Evolutionary conservation across 2,888 invertebrate species (phyloP), one percentile per base, ranked within the genome.

Genomic region (Patella ulyssiponensis): DNA sequence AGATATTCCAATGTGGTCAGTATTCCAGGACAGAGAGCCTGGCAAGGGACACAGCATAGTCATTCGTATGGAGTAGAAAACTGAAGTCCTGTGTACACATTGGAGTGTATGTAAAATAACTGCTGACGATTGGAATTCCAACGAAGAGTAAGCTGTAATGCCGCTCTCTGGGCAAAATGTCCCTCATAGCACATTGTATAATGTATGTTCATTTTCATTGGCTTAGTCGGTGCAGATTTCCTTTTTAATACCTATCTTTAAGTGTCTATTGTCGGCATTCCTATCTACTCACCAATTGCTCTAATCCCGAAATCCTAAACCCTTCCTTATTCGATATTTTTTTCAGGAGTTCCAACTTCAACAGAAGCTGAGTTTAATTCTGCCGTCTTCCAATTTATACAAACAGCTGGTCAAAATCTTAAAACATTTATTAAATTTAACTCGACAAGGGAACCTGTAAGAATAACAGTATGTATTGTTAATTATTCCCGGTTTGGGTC

Each of bases 341-440:
- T 74, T 69, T 3, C 76, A 80, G 80, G 77, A 4, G 64, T 64
- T n/a, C 23, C 74, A 52, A 69, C 75, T 14, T 71, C 77, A 20
- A 73, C 74, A 12, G 77, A 77, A 70, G 56, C 20, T n/a, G 76
- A 76, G 17, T 81, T 64, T 73, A 58, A 81, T 54, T 51, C 73
- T 23, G n/a, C 44, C 1, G 53, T 79, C 27, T 77, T 69, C 58
- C 33, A 44, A 14, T 81, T 81, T 69, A 23, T 79, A 27, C 64
- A 70, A 20, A 58, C 82, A 27, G 77, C 81, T 53, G 87, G 87
- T 2, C 80, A 78, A 73, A 83, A 84, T 53, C 85, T 81, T 75
- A 81, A 79, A 52, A 81, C 79, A 27, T 86, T 80, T 72, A 71
- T 87, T 20, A 85, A 85, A 71, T 82, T 87, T 76, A 79, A 82